Evolutionary conservation across 2,888 invertebrate species (phyloP), one percentile per base, ranked within the genome.

Genomic region (Amiota minor): DNA sequence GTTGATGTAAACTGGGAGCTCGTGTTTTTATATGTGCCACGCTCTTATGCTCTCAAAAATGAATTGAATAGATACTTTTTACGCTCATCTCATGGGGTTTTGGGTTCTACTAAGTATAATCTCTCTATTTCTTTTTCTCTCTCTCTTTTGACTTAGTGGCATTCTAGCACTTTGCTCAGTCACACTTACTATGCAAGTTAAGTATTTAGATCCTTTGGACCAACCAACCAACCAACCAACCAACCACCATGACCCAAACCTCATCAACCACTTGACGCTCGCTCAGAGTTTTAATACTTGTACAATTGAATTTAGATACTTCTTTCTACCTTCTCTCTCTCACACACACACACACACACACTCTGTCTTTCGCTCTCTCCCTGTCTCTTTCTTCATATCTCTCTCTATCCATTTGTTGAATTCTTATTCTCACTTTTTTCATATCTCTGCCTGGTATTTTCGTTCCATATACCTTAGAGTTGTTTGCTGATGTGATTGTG

Each of bases 41-140:
- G 70, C 18, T 72, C 81, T 35, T 74, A 75, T 56, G 70, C 35
- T 73, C 71, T 75, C 76, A 16, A 75, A 70, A 75, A 71, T 82
- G 74, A 77, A 83, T 79, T 78, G 77, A 74, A 35, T 35, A 35
- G 35, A 35, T 35, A 35, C 35, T 35, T 35, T 8, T 35, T 35
- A 35, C 35, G 35, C 35, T 35, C 35, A 35, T 35, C 35, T 35
- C 35, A 6, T 35, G 35, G 35, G 35, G 2, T 35, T 6, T 35
- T 35, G 0, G 35, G 6, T 35, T 35, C 35, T 35, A 35, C 23
- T 35, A 35, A 35, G 6, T 6, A 35, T 35, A 35, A 35, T 35
- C 35, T 6, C 35, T n/a, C 14, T 53, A 18, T 12, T 61, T 47
- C 68, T 67, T 50, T 70, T 70, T 70, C 69, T 62, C 70, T n/a